Evolutionary conservation across 2,888 invertebrate species (phyloP).

Genomic region (Cheilosia variabilis): DNA sequence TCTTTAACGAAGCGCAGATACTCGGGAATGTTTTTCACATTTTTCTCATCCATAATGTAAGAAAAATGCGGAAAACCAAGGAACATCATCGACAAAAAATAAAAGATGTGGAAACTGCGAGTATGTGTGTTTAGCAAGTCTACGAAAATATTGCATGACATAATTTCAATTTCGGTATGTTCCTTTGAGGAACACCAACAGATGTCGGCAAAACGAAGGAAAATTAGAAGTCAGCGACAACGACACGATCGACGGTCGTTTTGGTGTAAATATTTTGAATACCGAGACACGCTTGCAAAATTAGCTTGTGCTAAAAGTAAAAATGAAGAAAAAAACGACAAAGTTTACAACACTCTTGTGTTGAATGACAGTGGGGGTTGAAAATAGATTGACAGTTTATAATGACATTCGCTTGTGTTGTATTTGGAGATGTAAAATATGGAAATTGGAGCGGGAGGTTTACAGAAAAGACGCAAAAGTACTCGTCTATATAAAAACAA

Average conservation of each 20-base stretch:
- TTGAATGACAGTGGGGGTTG: constrained; percentile 24
- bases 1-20: constrained; percentile 40
- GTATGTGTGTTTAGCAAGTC: constrained; percentile 11
- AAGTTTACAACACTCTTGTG: constrained; percentile 7
- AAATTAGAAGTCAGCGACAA: background rate
- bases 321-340: background rate
- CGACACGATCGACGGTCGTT: constrained; percentile 24
- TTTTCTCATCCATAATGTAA: constrained; percentile 5
- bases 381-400: constrained; percentile 43
- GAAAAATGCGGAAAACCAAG: constrained; percentile 46
- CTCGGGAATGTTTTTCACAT: constrained; percentile 15
- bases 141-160: constrained; percentile 69
- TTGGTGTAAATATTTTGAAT: constrained; percentile 69
- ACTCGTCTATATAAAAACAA: too few relatives aligned
- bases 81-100: constrained; percentile 13
- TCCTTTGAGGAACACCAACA: constrained; percentile 62
- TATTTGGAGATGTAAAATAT: background rate
- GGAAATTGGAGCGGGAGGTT: too few relatives aligned
- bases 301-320: constrained; percentile 30
- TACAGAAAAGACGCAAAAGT: too few relatives aligned
- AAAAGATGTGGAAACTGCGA: background rate
- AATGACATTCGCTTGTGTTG: constrained; percentile 15
- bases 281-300: constrained; percentile 59
- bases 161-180: constrained; percentile 64
- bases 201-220: constrained; percentile 42